These are phyloP conservation scores for Tichodroma muraria DNA, from an alignment of 2,113 vertebrate species.

Conservation along the genomic window DNA sequence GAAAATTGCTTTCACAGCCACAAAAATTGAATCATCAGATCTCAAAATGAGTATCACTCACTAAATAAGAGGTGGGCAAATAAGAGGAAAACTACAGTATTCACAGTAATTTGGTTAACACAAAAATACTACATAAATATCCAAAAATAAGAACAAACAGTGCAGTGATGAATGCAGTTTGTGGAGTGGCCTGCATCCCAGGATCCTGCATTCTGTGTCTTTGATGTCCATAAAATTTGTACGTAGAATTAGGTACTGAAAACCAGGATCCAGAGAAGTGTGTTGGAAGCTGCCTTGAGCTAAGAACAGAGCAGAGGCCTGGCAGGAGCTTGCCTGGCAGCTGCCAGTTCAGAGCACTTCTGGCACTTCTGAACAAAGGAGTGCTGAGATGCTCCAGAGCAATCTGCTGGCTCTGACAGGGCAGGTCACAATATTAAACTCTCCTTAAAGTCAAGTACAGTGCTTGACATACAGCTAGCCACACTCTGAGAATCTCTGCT, in stretches of 20 bases:
- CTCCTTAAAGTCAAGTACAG: background rate
- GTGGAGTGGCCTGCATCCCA: background rate
- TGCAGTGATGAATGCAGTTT: background rate
- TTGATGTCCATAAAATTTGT: background rate
- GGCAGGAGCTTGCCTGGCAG: background rate
- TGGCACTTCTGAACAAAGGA: background rate
- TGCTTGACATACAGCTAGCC: background rate
- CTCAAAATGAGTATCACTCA: background rate
- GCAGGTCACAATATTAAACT: background rate
- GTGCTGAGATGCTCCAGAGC: background rate
- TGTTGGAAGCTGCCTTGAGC: background rate
- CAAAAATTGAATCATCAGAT: background rate
- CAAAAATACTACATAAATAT: background rate
- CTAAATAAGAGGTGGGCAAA: background rate
- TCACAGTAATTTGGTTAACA: background rate
- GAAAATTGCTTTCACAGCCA: background rate
- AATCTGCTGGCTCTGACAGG: background rate
- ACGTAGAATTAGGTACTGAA: background rate
- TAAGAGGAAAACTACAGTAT: background rate
- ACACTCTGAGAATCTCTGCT: background rate
- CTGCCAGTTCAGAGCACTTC: background rate
- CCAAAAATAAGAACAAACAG: background rate
- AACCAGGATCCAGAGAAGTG: background rate
- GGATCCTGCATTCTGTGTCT: background rate
- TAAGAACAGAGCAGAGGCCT: background rate